These are phyloP conservation scores for Polymixis flavicincta DNA, from an alignment of 2,888 invertebrate genomes.

Conservation along the genomic window DNA sequence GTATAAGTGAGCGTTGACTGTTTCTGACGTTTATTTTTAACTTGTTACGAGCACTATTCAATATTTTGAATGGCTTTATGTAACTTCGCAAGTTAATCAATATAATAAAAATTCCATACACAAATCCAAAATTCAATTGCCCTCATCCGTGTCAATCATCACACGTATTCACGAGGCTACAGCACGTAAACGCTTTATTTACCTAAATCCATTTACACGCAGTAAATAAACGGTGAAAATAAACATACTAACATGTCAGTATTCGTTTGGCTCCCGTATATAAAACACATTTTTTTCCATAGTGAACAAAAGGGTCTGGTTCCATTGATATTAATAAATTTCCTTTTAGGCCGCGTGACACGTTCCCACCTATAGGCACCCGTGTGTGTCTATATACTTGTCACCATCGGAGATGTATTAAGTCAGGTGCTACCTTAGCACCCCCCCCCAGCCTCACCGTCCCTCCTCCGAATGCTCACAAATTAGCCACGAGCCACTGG, in stretches of 20 bases:
- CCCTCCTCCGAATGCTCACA: slow-evolving; percentile 48
- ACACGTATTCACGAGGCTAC: slow-evolving; percentile 28
- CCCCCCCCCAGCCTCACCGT: neutral
- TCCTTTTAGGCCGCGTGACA: slow-evolving; percentile 37
- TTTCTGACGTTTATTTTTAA: neutral
- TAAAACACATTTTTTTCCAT: slow-evolving; percentile 20
- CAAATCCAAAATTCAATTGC: slow-evolving; percentile 4
- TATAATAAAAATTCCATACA: slow-evolving; percentile 9
- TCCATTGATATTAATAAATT: slow-evolving; percentile 55
- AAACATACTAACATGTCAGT: slow-evolving; percentile 45
- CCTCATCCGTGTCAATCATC: slow-evolving; percentile 25
- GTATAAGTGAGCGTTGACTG: neutral
- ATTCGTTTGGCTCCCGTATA: slow-evolving; percentile 36
- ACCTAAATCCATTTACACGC: slow-evolving; percentile 35
- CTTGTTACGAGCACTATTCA: neutral
- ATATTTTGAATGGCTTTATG: neutral
- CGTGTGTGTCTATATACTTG: slow-evolving; percentile 43
- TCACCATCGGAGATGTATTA: slow-evolving; percentile 57
- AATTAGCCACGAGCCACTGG: slow-evolving; percentile 68
- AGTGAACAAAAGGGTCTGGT: slow-evolving; percentile 47
- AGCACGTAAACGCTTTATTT: slow-evolving; percentile 23
- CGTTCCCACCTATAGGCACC: slow-evolving; percentile 11
- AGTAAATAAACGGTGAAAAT: slow-evolving; percentile 40
- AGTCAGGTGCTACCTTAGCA: slow-evolving; percentile 53
- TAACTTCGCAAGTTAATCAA: neutral